Conservation (phyloP, 2,113 vertebrate species). For the Tragelaphus imberbis region DNA sequence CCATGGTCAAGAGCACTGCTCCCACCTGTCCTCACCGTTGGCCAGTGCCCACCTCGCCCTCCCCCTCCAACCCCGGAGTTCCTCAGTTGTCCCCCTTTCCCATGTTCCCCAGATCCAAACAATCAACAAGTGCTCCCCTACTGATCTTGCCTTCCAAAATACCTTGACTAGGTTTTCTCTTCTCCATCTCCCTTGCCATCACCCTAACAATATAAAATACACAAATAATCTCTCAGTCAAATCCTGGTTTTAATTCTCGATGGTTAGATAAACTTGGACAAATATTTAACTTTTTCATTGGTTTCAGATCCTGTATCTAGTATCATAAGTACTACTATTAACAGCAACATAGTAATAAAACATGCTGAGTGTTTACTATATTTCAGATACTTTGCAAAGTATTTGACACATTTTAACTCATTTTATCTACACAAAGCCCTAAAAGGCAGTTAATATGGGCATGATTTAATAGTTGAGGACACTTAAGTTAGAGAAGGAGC, state of each 20-base stretch:
- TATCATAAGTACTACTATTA: not conserved
- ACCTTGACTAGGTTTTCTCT: not conserved
- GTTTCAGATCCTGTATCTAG: not conserved
- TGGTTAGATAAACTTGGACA: not conserved
- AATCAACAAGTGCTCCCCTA: not conserved
- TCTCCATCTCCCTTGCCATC: not conserved
- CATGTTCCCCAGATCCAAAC: not conserved
- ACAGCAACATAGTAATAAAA: not conserved
- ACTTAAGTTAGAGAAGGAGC: not conserved
- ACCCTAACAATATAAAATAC: not conserved
- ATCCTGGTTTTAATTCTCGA: not conserved
- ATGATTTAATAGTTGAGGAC: not conserved
- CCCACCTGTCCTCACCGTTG: not conserved
- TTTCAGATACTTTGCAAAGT: not conserved
- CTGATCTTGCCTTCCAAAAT: not conserved
- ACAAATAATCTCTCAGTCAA: not conserved
- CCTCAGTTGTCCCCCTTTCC: not conserved
- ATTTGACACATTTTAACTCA: not conserved
- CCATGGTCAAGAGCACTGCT: rapidly evolving
- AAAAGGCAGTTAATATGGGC: not conserved
- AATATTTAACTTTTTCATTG: not conserved
- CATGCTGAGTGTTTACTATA: not conserved
- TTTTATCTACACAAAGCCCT: not conserved
- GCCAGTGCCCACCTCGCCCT: too few species aligned
- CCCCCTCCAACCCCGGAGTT: not conserved